Evolutionary conservation across 1,140 invertebrate genomes (phyloP).

Genomic region (Cheumatopsyche charites): DNA sequence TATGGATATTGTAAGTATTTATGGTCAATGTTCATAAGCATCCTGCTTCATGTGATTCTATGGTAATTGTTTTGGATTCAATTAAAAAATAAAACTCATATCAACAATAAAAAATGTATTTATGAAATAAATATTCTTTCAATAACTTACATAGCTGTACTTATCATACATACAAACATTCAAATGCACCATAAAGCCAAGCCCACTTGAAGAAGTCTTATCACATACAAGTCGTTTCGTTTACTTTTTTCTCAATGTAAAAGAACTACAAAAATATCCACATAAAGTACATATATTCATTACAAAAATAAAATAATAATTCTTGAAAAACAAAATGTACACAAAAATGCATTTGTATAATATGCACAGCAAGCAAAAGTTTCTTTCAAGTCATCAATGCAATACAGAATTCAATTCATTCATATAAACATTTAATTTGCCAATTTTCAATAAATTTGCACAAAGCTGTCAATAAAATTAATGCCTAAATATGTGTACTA

Average conservation of each 20-base stretch:
- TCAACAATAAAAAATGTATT: conserved; percentile 4
- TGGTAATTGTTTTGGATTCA: too few species aligned
- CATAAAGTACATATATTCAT: neutral
- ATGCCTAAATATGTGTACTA: too few species aligned
- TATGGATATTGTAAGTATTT: too few species aligned
- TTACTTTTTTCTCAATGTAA: neutral
- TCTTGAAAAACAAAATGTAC: neutral
- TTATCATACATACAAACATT: conserved; percentile 6
- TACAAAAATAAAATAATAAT: conserved; percentile 11
- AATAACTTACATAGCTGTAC: conserved; percentile 1
- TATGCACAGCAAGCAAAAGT: too few species aligned
- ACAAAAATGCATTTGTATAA: too few species aligned
- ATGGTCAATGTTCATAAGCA: too few species aligned
- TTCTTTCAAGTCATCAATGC: too few species aligned
- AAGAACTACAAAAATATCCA: neutral
- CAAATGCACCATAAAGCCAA: conserved; percentile 17
- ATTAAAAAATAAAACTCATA: neutral
- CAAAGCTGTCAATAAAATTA: too few species aligned
- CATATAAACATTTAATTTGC: too few species aligned
- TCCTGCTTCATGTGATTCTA: too few species aligned
- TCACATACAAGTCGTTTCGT: conserved; percentile 9
- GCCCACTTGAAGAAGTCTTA: conserved; percentile 17
- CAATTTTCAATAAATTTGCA: too few species aligned
- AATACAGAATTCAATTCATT: too few species aligned
- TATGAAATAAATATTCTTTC: conserved; percentile 4